Percentiles rank a stretch among this genome's conserved stretches.
Conservation (phyloP, 1,140 invertebrate genomes). For the Cryptotermes secundus region DNA sequence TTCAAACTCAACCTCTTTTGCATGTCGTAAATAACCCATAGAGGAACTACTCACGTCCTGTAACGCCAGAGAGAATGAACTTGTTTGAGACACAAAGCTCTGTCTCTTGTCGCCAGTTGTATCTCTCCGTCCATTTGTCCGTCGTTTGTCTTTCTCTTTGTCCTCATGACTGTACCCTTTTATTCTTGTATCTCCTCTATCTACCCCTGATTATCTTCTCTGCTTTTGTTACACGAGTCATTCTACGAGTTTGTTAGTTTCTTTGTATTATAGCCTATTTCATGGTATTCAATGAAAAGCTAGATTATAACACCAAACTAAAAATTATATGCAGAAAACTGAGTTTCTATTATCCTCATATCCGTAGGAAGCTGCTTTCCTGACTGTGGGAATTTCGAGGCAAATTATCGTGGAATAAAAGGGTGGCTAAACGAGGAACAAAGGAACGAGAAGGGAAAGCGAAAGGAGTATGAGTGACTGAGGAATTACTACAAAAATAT, state of each 20-base stretch:
- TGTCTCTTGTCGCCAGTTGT: background rate
- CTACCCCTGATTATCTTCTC: background rate
- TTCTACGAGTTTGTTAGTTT: background rate
- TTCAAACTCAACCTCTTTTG: too few relatives aligned
- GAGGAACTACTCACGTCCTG: too few relatives aligned
- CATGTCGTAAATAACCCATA: too few relatives aligned
- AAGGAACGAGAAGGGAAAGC: too few relatives aligned
- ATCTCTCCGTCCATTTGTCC: background rate
- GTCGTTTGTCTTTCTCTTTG: background rate
- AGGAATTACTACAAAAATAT: too few relatives aligned
- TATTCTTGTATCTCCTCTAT: slow-evolving; percentile 1
- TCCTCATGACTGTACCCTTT: background rate
- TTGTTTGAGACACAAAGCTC: background rate
- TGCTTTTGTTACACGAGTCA: background rate
- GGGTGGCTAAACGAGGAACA: too few relatives aligned
- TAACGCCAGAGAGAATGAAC: too few relatives aligned
- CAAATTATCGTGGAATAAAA: background rate
- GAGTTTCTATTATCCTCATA: background rate
- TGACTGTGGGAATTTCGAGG: background rate
- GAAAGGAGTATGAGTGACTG: too few relatives aligned
- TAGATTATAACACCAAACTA: background rate
- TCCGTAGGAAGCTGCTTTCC: background rate
- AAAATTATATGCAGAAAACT: background rate
- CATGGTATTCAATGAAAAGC: background rate
- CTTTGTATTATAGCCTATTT: background rate